A percentile compares a stretch with the other conserved stretches of the same genome.
phyloP scores from a whole-genome alignment of 2,888 invertebrate species.

The Orthonychiurus folsomi region DNA sequence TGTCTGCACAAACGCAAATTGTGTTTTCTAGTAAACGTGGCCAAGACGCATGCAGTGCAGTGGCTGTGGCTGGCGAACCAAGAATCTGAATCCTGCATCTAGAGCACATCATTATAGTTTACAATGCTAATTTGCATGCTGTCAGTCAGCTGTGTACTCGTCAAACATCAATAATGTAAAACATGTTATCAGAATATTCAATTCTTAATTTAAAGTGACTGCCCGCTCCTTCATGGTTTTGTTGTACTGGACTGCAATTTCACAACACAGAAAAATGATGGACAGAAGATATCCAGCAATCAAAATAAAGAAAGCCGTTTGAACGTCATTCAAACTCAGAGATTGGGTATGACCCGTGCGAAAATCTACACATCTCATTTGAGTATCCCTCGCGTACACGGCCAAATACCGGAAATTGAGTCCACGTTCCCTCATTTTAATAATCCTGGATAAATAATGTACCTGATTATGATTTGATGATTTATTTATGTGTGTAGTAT shows the following conservation, averaged over 20 bases:
- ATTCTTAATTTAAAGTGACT: not conserved
- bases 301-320: slow-evolving; percentile 5
- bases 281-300: not conserved
- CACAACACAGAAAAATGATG: not conserved
- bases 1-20: too few species aligned
- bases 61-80: too few species aligned
- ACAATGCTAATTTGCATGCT: too few species aligned
- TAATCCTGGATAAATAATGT: not conserved
- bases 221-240: not conserved
- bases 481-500: too few species aligned
- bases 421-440: not conserved
- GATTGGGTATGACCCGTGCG: not conserved
- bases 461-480: not conserved
- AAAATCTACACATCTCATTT: not conserved
- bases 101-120: too few species aligned
- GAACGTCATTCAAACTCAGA: not conserved
- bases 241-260: not conserved
- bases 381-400: not conserved
- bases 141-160: too few species aligned
- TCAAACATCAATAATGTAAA: too few species aligned
- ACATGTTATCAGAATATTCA: too few species aligned
- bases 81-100: too few species aligned
- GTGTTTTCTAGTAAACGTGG: too few species aligned
- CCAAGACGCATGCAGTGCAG: too few species aligned
- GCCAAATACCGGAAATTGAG: slow-evolving; percentile 1